Evolutionary conservation across 2,888 invertebrate genomes (phyloP).

Genomic region (Emmelina monodactyla): DNA sequence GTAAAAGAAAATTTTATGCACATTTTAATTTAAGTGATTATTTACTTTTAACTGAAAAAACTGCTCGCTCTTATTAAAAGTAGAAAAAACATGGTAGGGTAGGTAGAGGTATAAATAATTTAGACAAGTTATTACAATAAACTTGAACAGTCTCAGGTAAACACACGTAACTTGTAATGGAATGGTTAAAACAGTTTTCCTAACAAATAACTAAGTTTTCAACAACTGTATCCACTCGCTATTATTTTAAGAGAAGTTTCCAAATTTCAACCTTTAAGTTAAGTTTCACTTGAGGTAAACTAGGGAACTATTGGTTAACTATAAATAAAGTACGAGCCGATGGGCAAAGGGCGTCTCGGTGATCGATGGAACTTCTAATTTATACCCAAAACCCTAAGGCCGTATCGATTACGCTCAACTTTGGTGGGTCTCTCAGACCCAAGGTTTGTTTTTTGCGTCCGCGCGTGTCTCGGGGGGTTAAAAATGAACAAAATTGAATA

Average conservation of each 20-base stretch:
- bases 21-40: no score
- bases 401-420: conserved; percentile 62
- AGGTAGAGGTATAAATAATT: no score
- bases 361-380: conserved; percentile 65
- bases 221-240: no score
- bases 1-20: no score
- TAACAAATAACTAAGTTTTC: no score
- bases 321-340: conserved; percentile 58
- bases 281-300: conserved; percentile 26
- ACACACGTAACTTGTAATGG: no score
- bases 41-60: no score
- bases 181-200: no score
- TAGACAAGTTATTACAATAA: no score
- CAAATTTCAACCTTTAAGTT: neutral
- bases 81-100: no score
- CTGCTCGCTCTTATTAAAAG: no score
- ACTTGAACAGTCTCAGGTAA: no score
- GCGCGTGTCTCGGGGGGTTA: conserved; percentile 35
- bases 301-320: conserved; percentile 49
- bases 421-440: conserved; percentile 24
- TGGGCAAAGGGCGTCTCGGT: conserved; percentile 61
- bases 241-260: neutral
- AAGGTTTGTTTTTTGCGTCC: conserved; percentile 33
- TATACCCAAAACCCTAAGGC: conserved; percentile 62
- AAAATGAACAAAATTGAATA: conserved; percentile 15